Conservation (phyloP, 2,797 vertebrate species). For the Sternotherus odoratus region DNA sequence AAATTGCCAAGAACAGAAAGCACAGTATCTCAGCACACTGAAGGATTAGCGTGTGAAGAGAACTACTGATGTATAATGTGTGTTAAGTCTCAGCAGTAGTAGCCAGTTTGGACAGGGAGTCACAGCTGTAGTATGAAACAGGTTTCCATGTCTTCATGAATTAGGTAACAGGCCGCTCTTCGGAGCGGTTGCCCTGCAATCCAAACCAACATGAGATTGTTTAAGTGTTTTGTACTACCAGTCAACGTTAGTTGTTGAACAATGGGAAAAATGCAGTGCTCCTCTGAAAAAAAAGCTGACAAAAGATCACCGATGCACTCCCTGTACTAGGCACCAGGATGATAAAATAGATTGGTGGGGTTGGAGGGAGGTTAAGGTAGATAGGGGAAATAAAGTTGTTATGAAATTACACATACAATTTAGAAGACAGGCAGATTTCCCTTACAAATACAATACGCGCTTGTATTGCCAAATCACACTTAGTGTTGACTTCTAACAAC, state of each 20-base stretch:
- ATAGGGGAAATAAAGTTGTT: slow-evolving; percentile 45
- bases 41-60: not conserved
- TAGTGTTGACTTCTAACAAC: slow-evolving; percentile 62
- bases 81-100: not conserved
- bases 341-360: not conserved
- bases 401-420: slow-evolving; percentile 31
- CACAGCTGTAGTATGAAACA: not conserved
- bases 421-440: slow-evolving; percentile 40
- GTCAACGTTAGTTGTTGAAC: not conserved
- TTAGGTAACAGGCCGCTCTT: not conserved
- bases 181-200: slow-evolving; percentile 16
- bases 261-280: not conserved
- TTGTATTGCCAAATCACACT: slow-evolving; percentile 36
- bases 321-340: slow-evolving; percentile 36
- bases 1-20: slow-evolving; percentile 34
- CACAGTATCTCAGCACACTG: slow-evolving; percentile 5
- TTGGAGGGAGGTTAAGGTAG: slow-evolving; percentile 8
- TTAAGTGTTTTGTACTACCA: not conserved
- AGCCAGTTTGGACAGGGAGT: not conserved
- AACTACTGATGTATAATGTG: not conserved
- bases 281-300: slow-evolving; percentile 24
- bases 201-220: not conserved
- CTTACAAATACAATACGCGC: slow-evolving; percentile 34
- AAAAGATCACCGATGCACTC: slow-evolving; percentile 1
- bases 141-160: slow-evolving; percentile 3